These are phyloP conservation scores for Balearica regulorum DNA, from an alignment of 2,797 vertebrate genomes.

Conservation along the genomic window DNA sequence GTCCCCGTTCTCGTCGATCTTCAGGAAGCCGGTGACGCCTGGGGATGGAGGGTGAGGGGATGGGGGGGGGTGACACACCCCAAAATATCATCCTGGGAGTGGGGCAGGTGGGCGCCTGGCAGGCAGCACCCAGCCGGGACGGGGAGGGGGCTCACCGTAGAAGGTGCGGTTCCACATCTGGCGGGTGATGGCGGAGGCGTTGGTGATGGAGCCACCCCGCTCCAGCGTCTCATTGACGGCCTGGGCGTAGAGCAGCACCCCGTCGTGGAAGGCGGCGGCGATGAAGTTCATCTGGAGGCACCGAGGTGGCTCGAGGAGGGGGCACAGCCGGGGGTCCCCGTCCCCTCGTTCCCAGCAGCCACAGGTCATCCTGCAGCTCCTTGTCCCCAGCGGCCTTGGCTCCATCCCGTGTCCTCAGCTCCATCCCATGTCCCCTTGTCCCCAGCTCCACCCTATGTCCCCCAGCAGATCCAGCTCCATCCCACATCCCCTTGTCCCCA, in stretches of 20 bases:
- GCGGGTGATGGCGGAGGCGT: slow-evolving; percentile 73
- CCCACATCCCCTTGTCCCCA: background rate
- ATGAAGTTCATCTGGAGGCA: slow-evolving; percentile 87
- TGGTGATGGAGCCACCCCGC: slow-evolving; percentile 34
- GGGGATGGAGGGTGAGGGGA: background rate
- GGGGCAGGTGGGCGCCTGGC: accelerated
- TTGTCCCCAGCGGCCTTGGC: background rate
- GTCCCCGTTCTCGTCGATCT: slow-evolving; percentile 90
- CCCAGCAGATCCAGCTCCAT: too few species aligned
- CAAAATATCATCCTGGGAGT: background rate
- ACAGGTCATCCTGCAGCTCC: background rate
- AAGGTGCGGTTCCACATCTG: slow-evolving; percentile 92
- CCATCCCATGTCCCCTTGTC: background rate
- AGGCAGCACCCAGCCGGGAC: background rate
- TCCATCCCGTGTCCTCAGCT: background rate
- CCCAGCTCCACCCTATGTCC: background rate
- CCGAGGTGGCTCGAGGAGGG: accelerated
- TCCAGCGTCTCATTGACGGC: slow-evolving; percentile 83
- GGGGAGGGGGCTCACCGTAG: slow-evolving; percentile 70
- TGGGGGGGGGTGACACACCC: background rate
- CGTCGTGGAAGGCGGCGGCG: slow-evolving; percentile 88
- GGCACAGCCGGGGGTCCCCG: accelerated
- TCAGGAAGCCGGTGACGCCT: slow-evolving; percentile 88
- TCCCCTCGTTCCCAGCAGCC: background rate
- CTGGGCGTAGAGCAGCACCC: slow-evolving; percentile 85